Conservation (phyloP, 2,888 invertebrate species). For the Cerceris ruficornis region DNA sequence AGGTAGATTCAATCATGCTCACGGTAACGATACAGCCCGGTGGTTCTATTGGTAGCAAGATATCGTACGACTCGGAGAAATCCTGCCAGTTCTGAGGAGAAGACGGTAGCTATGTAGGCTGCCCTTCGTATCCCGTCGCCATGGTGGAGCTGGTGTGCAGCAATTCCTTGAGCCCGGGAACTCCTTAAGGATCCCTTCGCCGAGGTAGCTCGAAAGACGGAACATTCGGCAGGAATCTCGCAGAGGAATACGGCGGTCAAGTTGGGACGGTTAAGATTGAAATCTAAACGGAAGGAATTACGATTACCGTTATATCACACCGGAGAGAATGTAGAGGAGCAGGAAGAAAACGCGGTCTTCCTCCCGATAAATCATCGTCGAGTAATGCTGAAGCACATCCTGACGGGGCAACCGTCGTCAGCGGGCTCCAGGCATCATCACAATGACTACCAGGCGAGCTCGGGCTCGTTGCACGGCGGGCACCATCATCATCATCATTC, state of each 20-base stretch:
- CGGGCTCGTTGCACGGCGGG: constrained; percentile 69
- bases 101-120: constrained; percentile 44
- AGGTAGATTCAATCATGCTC: too few species aligned
- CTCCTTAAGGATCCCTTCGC: constrained; percentile 24
- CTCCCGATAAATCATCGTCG: constrained; percentile 60
- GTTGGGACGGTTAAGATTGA: constrained; percentile 6
- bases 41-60: background rate
- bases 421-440: constrained; percentile 82
- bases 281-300: background rate
- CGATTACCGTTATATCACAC: background rate
- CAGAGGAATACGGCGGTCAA: constrained; percentile 11
- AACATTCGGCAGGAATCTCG: constrained; percentile 13
- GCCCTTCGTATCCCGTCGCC: constrained; percentile 50
- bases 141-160: constrained; percentile 74
- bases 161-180: constrained; percentile 76
- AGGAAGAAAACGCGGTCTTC: constrained; percentile 41
- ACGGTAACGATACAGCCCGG: too few species aligned
- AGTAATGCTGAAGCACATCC: constrained; percentile 89
- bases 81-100: background rate
- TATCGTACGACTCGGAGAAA: background rate
- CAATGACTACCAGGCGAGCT: constrained; percentile 75
- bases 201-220: constrained; percentile 33
- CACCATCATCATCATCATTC: constrained; percentile 62
- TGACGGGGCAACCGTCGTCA: constrained; percentile 83
- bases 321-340: constrained; percentile 53